Evolutionary conservation across 2,797 vertebrate species (phyloP).

Genomic region (Clarias pachynema): DNA sequence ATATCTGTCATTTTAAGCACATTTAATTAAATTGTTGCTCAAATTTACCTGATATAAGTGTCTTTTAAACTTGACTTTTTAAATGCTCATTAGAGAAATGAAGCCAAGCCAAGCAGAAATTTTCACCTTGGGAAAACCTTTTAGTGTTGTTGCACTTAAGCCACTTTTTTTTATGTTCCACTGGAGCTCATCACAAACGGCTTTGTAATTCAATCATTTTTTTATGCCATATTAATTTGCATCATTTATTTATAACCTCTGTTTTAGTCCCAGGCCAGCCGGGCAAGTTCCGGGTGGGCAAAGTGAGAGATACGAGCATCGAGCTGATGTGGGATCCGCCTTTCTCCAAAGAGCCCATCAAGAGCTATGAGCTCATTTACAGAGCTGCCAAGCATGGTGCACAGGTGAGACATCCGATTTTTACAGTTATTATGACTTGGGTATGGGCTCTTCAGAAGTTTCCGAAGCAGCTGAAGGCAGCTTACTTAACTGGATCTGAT

Average conservation of each 20-base stretch:
- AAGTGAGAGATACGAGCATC: constrained; percentile 90
- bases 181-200: background rate
- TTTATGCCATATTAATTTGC: constrained; percentile 15
- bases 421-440: background rate
- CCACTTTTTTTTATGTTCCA: background rate
- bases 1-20: background rate
- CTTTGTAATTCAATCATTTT: constrained; percentile 20
- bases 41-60: background rate
- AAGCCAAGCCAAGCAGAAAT: too few species aligned
- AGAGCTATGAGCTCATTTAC: constrained; percentile 93
- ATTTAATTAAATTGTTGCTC: background rate
- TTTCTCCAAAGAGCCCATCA: constrained; percentile 87
- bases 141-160: background rate
- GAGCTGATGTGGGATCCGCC: constrained; percentile 90
- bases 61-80: background rate
- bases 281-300: constrained; percentile 90
- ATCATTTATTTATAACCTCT: constrained; percentile 13
- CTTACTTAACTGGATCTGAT: background rate
- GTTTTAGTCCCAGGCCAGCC: constrained; percentile 91
- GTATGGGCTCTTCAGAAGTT: background rate
- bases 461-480: background rate
- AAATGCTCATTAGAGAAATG: background rate
- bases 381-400: constrained; percentile 84
- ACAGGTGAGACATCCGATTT: constrained; percentile 77
- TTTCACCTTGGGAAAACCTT: background rate